Evolutionary conservation across 1,140 invertebrate species (phyloP).

Genomic region (Bombus affinis): DNA sequence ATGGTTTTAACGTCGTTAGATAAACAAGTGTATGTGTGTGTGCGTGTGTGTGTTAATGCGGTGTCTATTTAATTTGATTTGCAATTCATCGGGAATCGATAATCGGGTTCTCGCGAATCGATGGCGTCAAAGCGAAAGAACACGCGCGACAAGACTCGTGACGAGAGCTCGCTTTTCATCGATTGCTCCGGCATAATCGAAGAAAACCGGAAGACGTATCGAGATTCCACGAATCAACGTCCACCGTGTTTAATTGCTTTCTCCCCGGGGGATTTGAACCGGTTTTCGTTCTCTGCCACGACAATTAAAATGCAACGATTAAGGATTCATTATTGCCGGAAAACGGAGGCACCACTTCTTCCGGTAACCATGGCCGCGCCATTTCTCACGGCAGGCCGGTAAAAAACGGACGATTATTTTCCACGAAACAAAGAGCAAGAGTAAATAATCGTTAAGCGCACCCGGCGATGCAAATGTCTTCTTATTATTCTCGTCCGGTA

Average conservation of each 20-base stretch:
- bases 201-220: constrained; percentile 11
- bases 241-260: constrained; percentile 48
- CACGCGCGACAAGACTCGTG: not conserved
- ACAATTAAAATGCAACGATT: constrained; percentile 62
- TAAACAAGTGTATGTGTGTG: not conserved
- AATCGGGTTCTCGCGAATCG: not conserved
- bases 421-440: constrained; percentile 16
- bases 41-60: not conserved
- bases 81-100: constrained; percentile 20
- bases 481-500: constrained; percentile 53
- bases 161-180: too few species aligned
- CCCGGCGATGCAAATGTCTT: constrained; percentile 54
- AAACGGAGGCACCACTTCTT: constrained; percentile 18
- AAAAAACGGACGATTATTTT: constrained; percentile 24
- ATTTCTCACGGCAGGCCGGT: not conserved
- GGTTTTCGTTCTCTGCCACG: constrained; percentile 1
- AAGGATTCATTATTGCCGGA: constrained; percentile 54
- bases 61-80: constrained; percentile 15
- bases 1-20: not conserved
- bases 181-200: not conserved
- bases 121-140: not conserved
- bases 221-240: constrained; percentile 9
- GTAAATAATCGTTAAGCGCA: constrained; percentile 54
- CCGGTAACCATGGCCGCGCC: constrained; percentile 31
- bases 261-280: not conserved